Evolutionary conservation across 1,140 invertebrate genomes (phyloP).

Genomic region (Pseudoatta argentina): DNA sequence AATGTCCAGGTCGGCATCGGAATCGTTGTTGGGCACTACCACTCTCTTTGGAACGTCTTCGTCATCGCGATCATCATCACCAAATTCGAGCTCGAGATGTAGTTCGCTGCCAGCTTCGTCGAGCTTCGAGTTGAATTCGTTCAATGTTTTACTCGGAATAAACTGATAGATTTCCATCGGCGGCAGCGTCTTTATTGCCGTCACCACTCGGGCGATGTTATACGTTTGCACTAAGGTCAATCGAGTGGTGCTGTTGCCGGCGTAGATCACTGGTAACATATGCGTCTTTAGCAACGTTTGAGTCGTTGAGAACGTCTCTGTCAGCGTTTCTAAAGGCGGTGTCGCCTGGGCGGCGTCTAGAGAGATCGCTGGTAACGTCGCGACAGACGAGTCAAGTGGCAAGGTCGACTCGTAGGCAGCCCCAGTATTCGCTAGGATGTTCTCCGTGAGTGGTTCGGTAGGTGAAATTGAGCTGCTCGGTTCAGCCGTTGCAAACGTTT

Average conservation of each 20-base stretch:
- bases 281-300: constrained; percentile 95
- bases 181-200: constrained; percentile 94
- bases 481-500: constrained; percentile 89
- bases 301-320: constrained; percentile 95
- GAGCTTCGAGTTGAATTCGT: constrained; percentile 94
- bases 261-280: constrained; percentile 92
- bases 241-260: constrained; percentile 89
- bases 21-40: constrained; percentile 87
- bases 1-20: constrained; percentile 90
- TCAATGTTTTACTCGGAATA: constrained; percentile 94
- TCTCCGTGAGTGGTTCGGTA: constrained; percentile 93
- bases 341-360: constrained; percentile 91
- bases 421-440: constrained; percentile 93
- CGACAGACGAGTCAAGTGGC: constrained; percentile 91
- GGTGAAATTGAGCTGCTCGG: constrained; percentile 87
- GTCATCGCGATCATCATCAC: constrained; percentile 92
- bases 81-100: constrained; percentile 93
- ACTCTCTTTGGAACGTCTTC: constrained; percentile 88
- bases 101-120: constrained; percentile 96
- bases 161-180: constrained; percentile 95
- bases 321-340: constrained; percentile 94
- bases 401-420: constrained; percentile 91
- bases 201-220: constrained; percentile 93
- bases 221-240: constrained; percentile 95
- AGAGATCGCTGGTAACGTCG: constrained; percentile 92